Evolutionary conservation across 2,113 vertebrate genomes (phyloP).

Genomic region (Oplegnathus fasciatus): DNA sequence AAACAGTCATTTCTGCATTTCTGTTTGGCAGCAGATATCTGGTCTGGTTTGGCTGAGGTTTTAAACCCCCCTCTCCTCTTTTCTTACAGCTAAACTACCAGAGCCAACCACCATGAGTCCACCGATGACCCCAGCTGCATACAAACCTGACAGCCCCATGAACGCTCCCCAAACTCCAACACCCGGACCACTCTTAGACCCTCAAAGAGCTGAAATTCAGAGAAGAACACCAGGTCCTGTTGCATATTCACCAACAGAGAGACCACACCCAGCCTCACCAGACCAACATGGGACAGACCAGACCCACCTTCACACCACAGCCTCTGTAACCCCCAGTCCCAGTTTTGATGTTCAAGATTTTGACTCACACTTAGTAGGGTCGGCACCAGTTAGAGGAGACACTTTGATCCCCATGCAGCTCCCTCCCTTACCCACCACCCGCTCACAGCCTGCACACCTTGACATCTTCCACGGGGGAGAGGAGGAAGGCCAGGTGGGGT

Average conservation of each 20-base stretch:
- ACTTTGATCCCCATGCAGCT: conserved; percentile 1
- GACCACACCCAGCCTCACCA: not conserved
- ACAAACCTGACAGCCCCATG: not conserved
- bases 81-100: conserved; percentile 56
- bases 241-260: not conserved
- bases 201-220: conserved; percentile 37
- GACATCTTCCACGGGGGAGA: conserved; percentile 45
- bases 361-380: conserved; percentile 4
- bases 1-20: too few relatives aligned
- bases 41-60: not conserved
- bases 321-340: not conserved
- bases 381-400: conserved; percentile 35
- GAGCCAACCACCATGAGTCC: conserved; percentile 38
- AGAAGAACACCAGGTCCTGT: not conserved
- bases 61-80: not conserved
- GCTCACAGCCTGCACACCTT: conserved; percentile 4
- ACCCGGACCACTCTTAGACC: not conserved
- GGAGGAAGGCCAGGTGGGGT: conserved; percentile 3
- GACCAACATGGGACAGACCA: not conserved
- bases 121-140: not conserved
- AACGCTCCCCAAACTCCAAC: not conserved
- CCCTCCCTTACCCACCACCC: conserved; percentile 49
- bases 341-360: not conserved
- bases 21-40: too few relatives aligned
- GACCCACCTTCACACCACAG: not conserved